A percentile compares a stretch with the other conserved stretches of the same genome.
Conservation (phyloP, 2,113 vertebrate species). For the Etia nguti region DNA sequence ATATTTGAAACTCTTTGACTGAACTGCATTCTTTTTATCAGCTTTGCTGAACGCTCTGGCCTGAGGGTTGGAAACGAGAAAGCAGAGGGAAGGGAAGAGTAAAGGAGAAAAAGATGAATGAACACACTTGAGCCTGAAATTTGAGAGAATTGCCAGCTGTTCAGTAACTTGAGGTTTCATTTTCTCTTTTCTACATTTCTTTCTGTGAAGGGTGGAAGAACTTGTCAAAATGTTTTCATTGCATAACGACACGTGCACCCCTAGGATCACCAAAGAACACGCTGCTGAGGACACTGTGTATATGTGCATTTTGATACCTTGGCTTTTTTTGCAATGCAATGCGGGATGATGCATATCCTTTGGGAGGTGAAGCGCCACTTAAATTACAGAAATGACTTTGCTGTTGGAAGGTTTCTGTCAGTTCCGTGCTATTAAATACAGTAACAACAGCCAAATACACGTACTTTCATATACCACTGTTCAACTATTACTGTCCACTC, state of each 20-base stretch:
- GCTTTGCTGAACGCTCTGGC: background rate
- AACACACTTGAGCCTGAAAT: background rate
- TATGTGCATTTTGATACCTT: background rate
- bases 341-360: background rate
- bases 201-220: background rate
- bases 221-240: slow-evolving; percentile 16
- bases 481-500: background rate
- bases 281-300: background rate
- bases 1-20: background rate
- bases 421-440: background rate
- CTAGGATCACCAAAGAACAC: background rate
- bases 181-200: background rate
- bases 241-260: background rate
- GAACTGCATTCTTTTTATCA: background rate
- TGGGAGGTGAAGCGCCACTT: background rate
- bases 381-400: background rate
- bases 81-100: background rate
- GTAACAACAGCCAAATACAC: background rate
- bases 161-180: background rate
- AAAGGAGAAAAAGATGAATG: background rate
- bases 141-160: slow-evolving; percentile 16
- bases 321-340: background rate
- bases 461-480: background rate
- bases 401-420: background rate
- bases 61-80: background rate